Conservation (phyloP, 1,140 invertebrate genomes). For the Lerema accius region DNA sequence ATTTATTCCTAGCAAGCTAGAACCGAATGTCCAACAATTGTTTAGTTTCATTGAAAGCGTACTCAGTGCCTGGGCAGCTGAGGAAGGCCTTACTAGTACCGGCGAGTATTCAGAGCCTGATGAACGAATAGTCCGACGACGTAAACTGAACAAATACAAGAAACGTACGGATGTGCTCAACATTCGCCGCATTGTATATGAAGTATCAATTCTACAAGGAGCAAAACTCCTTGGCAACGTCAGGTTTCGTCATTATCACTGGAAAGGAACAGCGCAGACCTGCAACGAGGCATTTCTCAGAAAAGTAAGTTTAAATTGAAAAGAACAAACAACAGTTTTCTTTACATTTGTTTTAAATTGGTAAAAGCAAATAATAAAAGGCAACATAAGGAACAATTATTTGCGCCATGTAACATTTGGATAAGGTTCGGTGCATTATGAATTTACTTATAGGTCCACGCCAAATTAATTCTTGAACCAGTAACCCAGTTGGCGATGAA, state of each 20-base stretch:
- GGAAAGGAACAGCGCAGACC: slow-evolving; percentile 87
- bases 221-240: slow-evolving; percentile 85
- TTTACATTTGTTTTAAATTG: not conserved
- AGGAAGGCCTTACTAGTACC: slow-evolving; percentile 86
- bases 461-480: too few species aligned
- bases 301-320: slow-evolving; percentile 83
- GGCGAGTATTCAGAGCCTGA: slow-evolving; percentile 86
- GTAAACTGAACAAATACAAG: slow-evolving; percentile 85
- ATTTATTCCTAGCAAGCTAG: slow-evolving; percentile 82
- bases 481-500: too few species aligned
- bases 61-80: slow-evolving; percentile 86
- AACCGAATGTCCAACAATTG: slow-evolving; percentile 90
- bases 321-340: not conserved
- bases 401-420: too few species aligned
- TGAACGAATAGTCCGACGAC: slow-evolving; percentile 85
- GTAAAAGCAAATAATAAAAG: too few species aligned
- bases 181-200: slow-evolving; percentile 85
- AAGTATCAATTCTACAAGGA: slow-evolving; percentile 85
- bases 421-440: too few species aligned
- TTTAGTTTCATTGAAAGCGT: slow-evolving; percentile 90
- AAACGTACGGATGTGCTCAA: slow-evolving; percentile 85
- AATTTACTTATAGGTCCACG: too few species aligned
- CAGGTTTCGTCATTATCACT: slow-evolving; percentile 87
- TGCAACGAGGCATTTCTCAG: slow-evolving; percentile 89
- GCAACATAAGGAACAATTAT: too few species aligned